phyloP scores from a whole-genome alignment of 2,797 vertebrate species.

The Ataeniobius toweri region DNA sequence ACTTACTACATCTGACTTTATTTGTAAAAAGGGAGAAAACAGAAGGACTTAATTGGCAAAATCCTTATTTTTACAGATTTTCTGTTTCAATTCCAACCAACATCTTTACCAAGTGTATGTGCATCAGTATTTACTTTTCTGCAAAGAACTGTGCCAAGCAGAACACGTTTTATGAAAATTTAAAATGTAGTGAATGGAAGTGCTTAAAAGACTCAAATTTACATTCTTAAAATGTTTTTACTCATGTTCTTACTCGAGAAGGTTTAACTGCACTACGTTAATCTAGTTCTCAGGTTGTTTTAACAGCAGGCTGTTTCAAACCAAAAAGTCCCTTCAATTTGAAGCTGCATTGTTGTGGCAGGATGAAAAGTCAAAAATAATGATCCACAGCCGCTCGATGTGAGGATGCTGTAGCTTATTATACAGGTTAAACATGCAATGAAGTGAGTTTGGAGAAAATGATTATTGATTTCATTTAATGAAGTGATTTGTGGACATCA shows the following conservation, averaged over 20 bases:
- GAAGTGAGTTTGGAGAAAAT: not conserved
- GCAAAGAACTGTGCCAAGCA: not conserved
- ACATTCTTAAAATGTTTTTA: not conserved
- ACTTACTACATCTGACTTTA: slow-evolving; percentile 5
- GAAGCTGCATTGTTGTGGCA: not conserved
- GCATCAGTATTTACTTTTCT: too few species aligned
- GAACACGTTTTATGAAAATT: not conserved
- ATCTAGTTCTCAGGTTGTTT: not conserved
- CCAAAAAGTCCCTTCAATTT: not conserved
- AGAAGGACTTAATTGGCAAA: too few species aligned
- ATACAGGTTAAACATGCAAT: too few species aligned
- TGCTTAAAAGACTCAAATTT: too few species aligned
- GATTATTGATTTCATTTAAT: not conserved
- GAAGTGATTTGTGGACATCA: not conserved
- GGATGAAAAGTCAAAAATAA: not conserved
- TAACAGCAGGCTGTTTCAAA: not conserved
- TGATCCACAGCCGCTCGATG: not conserved
- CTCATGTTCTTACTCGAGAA: not conserved
- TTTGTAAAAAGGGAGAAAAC: slow-evolving; percentile 21
- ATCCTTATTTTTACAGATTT: too few species aligned
- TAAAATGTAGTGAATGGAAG: too few species aligned
- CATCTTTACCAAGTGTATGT: too few species aligned
- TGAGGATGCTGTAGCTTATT: not conserved
- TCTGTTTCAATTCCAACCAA: too few species aligned
- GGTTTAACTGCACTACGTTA: not conserved